Base-by-base conservation (phyloP, 2,888 invertebrate species). In the Eupithecia abbreviata region DNA sequence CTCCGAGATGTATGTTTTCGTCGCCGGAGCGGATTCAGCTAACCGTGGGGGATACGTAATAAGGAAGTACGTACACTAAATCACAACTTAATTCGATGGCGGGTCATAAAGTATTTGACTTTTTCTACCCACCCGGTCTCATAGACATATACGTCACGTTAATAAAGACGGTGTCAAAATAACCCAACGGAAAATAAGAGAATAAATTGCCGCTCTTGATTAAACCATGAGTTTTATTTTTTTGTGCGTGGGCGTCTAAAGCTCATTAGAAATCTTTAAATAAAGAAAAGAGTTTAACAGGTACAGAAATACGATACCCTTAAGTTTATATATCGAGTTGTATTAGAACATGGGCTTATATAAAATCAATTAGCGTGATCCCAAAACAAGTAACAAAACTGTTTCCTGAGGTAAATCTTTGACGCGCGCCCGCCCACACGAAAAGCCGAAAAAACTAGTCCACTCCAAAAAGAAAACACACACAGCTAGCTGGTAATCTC, bases 391-490 rank as follows among this genome's bases (percentile, higher is more conserved):
- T 90, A 92, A 92, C 88, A 88, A 91, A 91, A 90, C 87, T 89
- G 90, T 91, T 92, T 90, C 79, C 88, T 84, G 86, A 87, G 87
- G 89, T 87, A 88, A 92, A 90, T 91, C 90, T 89, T 86, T 89
- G 92, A 92, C 91, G 90, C 87, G 89, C 89, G 93, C 92, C 93
- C 94, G 94, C 94, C 94, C 93, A 94, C 93, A 91, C 90, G 88
- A 90, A 90, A 82, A 82, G 80, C 83, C 83, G 82, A 90, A 91
- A 93, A 91, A 90, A 88, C 84, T 85, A 86, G 87, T 89, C 89
- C 88, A 90, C 87, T 90, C 83, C 80, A 81, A 84, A 85, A 79
- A 83, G 85, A 82, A 77, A 75, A 77, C 84, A 71, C 86, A 83
- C 68, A 71, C 79, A 74, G 68, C 71, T 30, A 30, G 30, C 30